Conservation (phyloP, 2,113 vertebrate genomes). For the Tragelaphus buxtoni region DNA sequence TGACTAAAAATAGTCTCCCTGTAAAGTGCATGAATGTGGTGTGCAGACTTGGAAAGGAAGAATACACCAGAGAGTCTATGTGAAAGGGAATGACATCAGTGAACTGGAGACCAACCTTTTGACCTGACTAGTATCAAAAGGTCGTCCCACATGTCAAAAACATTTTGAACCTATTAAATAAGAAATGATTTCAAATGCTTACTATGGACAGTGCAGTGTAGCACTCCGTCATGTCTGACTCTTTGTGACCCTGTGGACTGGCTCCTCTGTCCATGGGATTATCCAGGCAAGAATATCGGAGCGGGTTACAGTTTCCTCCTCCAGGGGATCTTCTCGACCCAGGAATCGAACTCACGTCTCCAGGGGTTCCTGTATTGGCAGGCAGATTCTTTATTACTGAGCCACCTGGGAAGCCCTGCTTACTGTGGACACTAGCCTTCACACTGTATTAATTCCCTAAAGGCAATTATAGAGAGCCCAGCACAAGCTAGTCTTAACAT, state of each 20-base stretch:
- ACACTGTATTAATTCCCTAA: not conserved
- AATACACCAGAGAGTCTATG: not conserved
- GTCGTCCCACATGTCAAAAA: not conserved
- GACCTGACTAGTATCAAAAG: not conserved
- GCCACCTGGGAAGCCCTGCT: not conserved
- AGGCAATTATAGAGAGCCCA: not conserved
- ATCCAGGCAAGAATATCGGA: not conserved
- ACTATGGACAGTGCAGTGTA: not conserved
- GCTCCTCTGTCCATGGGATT: not conserved
- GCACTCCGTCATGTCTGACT: not conserved
- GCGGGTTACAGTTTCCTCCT: not conserved
- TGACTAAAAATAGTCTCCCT: slow-evolving; percentile 63
- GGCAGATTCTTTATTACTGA: not conserved
- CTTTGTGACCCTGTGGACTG: not conserved
- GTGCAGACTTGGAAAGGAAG: not conserved
- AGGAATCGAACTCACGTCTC: not conserved
- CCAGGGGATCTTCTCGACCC: not conserved
- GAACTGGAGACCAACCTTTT: not conserved
- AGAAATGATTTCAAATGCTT: slow-evolving; percentile 24
- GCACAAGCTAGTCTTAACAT: not conserved
- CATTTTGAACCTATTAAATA: not conserved
- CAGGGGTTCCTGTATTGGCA: not conserved
- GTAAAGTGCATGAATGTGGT: not conserved
- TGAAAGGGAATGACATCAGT: not conserved
- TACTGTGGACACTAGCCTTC: not conserved